Percentiles rank a stretch among this genome's conserved stretches.
Conservation (phyloP, 2,797 vertebrate genomes). For the Galagoides demidoff region DNA sequence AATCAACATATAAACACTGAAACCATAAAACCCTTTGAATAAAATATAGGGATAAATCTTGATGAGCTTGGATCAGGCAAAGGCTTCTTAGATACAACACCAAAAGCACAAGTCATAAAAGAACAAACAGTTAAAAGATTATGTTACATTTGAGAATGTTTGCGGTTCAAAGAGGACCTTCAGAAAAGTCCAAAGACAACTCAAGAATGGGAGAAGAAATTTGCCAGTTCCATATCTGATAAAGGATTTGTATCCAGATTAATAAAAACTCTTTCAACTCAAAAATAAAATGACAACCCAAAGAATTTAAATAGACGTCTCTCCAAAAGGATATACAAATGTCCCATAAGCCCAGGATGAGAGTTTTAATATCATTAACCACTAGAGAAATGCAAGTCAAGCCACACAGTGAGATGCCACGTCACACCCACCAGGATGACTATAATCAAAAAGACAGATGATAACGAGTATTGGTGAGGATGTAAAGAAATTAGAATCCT, state of each 20-base stretch:
- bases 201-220: background rate
- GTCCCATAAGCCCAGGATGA: background rate
- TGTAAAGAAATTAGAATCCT: background rate
- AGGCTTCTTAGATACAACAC: background rate
- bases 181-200: conserved; percentile 10
- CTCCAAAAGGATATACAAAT: background rate
- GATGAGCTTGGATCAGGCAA: background rate
- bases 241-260: background rate
- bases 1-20: background rate
- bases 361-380: background rate
- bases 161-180: conserved; percentile 20
- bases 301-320: conserved; percentile 4
- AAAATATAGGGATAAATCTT: background rate
- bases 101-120: background rate
- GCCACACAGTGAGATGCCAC: background rate
- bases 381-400: background rate
- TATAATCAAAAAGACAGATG: background rate
- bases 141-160: background rate
- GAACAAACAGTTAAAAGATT: conserved; percentile 19
- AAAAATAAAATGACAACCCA: conserved; percentile 19
- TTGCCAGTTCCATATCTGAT: background rate
- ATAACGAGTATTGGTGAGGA: background rate
- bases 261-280: conserved; percentile 30
- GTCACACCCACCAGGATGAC: background rate
- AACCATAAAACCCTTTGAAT: conserved; percentile 7